Evolutionary conservation across 2,797 vertebrate genomes (phyloP), one percentile per base, ranked within the genome.

Genomic region (Sebastes steindachneri): DNA sequence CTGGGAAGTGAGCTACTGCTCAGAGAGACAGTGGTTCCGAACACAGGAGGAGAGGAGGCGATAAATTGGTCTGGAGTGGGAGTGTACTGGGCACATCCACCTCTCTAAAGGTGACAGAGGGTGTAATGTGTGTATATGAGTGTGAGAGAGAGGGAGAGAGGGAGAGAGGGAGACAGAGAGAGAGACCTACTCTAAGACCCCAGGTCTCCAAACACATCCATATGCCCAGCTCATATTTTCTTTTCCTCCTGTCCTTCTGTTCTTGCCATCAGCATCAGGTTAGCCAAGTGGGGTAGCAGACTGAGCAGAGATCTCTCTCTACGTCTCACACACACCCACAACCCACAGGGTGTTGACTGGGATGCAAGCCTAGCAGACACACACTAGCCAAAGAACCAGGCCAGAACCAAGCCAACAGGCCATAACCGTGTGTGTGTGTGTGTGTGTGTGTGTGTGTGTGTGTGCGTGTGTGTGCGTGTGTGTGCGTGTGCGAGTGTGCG

Each of bases 1-100:
- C 85, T 85, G 71, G 73, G 81, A 89, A 88, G 86, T 85, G 77
- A 91, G 83, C 86, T 78, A 82, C 81, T 75, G 80, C 81, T 75
- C 65, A 25, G 58, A 82, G 73, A 85, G 71, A 72, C 58, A 73
- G 35, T 33, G 75, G 33, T 51, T 71, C 58, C 5, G 51, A 80
- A 73, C 73, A 70, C 57, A 41, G 77, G 65, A 77, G 53, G 37
- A 79, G 80, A 68, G 68, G 9, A 80, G 74, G 59, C 41, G 3
- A 66, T 83, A 77, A 81, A 88, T 77, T 73, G 67, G 31, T 83
- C 79, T 67, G 48, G 53, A 71, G 57, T 70, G 54, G 66, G 73
- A 79, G 60, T 78, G 75, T 66, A 72, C 31, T 59, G 76, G 73
- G 60, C 62, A 80, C 60, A 64, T 81, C 54, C 68, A 79, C 23